Conservation (phyloP, 2,797 vertebrate genomes). For the Crenichthys baileyi region DNA sequence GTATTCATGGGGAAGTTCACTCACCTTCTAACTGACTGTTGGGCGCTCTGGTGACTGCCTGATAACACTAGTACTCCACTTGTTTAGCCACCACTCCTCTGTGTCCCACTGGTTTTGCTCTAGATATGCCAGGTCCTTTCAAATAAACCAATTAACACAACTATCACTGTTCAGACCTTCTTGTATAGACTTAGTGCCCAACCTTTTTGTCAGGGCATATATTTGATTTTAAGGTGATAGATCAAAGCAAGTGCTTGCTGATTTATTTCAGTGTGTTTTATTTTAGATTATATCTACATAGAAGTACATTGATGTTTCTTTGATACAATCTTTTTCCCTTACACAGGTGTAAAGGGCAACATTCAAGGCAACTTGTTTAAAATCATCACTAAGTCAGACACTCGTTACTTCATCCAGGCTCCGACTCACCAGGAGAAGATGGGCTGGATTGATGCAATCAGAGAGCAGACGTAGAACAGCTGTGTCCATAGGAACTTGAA, state of each 20-base stretch:
- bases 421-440: constrained; percentile 88
- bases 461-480: constrained; percentile 78
- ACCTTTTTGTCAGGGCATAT: not conserved
- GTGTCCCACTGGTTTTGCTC: too few relatives aligned
- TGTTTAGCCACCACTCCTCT: too few relatives aligned
- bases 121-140: too few relatives aligned
- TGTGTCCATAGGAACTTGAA: not conserved
- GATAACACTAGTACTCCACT: too few relatives aligned
- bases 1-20: too few relatives aligned
- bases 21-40: too few relatives aligned
- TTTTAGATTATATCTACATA: not conserved
- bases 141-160: too few relatives aligned
- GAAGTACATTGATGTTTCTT: not conserved
- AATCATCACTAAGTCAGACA: constrained; percentile 92
- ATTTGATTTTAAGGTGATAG: not conserved
- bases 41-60: too few relatives aligned
- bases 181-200: not conserved
- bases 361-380: constrained; percentile 96
- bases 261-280: not conserved
- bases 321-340: not conserved
- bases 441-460: constrained; percentile 93
- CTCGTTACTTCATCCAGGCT: constrained; percentile 93
- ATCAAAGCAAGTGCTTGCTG: not conserved
- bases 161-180: too few relatives aligned
- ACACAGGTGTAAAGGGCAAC: constrained; percentile 92